These are phyloP conservation scores for Labrus mixtus DNA, from an alignment of 2,113 vertebrate genomes.

Conservation along the genomic window DNA sequence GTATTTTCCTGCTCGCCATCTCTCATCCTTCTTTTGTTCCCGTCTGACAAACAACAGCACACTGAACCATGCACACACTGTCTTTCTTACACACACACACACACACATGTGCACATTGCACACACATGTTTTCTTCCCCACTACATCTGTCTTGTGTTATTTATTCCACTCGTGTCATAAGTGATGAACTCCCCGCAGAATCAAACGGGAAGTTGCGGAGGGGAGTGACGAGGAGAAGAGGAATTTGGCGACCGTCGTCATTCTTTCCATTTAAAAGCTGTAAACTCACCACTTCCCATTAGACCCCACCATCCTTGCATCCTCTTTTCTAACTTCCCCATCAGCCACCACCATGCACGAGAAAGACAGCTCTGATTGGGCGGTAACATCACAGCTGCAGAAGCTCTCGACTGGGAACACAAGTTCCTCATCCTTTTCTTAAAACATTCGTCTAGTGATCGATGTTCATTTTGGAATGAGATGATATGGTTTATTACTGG, in stretches of 20 bases:
- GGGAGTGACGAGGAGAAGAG: conserved; percentile 14
- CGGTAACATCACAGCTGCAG: conserved; percentile 1
- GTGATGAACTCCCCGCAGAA: conserved; percentile 48
- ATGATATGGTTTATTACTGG: too few relatives aligned
- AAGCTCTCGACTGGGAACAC: neutral
- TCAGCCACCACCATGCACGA: neutral
- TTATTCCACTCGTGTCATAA: conserved; percentile 53
- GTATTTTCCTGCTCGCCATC: conserved; percentile 7
- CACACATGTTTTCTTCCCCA: neutral
- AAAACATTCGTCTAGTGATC: too few relatives aligned
- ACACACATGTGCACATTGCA: neutral
- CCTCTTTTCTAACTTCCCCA: too few relatives aligned
- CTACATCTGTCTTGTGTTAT: conserved; percentile 58
- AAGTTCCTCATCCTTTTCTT: neutral
- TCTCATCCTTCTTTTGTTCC: conserved; percentile 43
- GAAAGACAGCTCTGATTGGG: conserved; percentile 1
- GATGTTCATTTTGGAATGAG: too few relatives aligned
- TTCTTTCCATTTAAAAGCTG: conserved; percentile 4
- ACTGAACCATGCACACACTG: neutral
- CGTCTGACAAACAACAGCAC: conserved; percentile 23
- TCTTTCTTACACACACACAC: conserved; percentile 1
- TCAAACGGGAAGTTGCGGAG: conserved; percentile 44
- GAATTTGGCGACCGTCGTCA: conserved; percentile 8
- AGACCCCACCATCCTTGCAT: too few relatives aligned
- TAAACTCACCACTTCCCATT: neutral